Evolutionary conservation across 2,888 invertebrate genomes (phyloP).

Genomic region (Thymelicus acteon): DNA sequence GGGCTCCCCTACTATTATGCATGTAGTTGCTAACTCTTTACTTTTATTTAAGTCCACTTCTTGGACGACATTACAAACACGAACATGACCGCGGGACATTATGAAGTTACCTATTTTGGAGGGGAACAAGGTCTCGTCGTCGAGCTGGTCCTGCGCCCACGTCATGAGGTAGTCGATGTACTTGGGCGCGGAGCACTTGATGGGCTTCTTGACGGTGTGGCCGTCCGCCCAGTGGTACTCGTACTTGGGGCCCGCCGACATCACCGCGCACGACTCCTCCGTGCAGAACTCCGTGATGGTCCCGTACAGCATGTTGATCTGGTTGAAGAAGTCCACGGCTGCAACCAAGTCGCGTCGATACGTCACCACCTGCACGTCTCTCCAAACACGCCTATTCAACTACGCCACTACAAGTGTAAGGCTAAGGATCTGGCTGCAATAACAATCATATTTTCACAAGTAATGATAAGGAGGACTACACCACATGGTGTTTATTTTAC

Average conservation of each 20-base stretch:
- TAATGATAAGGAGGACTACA: too few relatives aligned
- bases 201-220: slow-evolving; percentile 98
- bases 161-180: slow-evolving; percentile 99
- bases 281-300: slow-evolving; percentile 99
- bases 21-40: too few relatives aligned
- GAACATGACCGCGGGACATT: too few relatives aligned
- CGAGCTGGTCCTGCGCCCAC: slow-evolving; percentile 99
- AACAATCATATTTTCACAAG: too few relatives aligned
- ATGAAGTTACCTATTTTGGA: slow-evolving; percentile 91
- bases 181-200: slow-evolving; percentile 99
- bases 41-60: too few relatives aligned
- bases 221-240: slow-evolving; percentile 99
- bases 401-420: too few relatives aligned
- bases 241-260: slow-evolving; percentile 99
- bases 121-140: slow-evolving; percentile 99
- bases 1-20: too few relatives aligned
- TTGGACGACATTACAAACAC: too few relatives aligned
- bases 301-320: slow-evolving; percentile 99
- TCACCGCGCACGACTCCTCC: slow-evolving; percentile 97
- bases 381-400: too few relatives aligned
- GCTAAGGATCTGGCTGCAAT: too few relatives aligned
- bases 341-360: slow-evolving; percentile 55
- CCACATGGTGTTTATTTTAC: too few relatives aligned
- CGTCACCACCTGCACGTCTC: too few relatives aligned
- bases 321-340: slow-evolving; percentile 99